A percentile compares a stretch with the other conserved stretches of the same genome.
Evolutionary conservation across 2,888 invertebrate species (phyloP).

Genomic region (Nesidiocoris tenuis): DNA sequence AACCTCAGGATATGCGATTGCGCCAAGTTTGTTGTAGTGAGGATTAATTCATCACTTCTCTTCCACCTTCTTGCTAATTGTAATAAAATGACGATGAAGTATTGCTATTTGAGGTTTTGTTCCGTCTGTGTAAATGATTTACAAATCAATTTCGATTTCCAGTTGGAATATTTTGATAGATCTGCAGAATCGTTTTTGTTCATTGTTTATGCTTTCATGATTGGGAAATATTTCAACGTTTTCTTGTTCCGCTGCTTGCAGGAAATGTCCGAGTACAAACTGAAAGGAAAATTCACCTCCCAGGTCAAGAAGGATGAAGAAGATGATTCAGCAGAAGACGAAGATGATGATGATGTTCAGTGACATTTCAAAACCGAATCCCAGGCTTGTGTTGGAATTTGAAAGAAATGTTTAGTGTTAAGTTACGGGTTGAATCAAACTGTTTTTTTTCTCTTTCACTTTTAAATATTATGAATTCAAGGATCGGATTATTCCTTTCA

Average conservation of each 20-base stretch:
- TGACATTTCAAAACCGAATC: conserved; percentile 28
- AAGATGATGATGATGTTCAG: conserved; percentile 46
- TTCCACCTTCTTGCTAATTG: too few species aligned
- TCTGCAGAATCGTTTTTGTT: not conserved
- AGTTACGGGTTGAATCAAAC: conserved; percentile 38
- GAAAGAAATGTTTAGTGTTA: not conserved
- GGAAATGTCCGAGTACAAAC: conserved; percentile 87
- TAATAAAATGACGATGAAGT: too few species aligned
- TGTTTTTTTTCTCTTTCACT: conserved; percentile 29
- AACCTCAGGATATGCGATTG: too few species aligned
- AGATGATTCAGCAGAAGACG: conserved; percentile 52
- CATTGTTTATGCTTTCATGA: not conserved
- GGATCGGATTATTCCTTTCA: too few species aligned
- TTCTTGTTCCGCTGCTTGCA: conserved; percentile 53
- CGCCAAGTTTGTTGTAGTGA: too few species aligned
- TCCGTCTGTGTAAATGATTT: too few species aligned
- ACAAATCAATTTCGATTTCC: too few species aligned
- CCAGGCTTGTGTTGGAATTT: conserved; percentile 38
- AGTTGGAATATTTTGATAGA: not conserved
- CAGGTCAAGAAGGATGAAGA: conserved; percentile 49
- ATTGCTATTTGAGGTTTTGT: too few species aligned
- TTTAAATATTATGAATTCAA: too few species aligned
- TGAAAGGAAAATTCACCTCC: conserved; percentile 59
- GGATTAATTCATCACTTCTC: too few species aligned
- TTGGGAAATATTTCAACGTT: too few species aligned